These are phyloP conservation scores for Microcaecilia unicolor DNA, from an alignment of 2,797 vertebrate species.

Conservation along the genomic window DNA sequence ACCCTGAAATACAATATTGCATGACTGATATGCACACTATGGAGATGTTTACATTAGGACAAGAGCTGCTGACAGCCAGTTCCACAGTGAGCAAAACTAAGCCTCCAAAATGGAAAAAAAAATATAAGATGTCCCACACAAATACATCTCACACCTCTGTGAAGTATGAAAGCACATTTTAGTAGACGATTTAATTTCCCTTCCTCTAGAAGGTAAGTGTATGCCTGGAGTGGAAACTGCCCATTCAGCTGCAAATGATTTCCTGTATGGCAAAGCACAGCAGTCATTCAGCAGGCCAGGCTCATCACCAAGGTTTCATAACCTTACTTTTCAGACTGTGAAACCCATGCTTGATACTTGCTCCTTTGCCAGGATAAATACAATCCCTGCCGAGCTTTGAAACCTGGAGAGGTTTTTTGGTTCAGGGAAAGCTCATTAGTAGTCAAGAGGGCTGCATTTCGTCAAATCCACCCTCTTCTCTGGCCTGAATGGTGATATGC, in stretches of 20 bases:
- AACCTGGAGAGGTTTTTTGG: constrained; percentile 7
- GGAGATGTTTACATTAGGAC: too few relatives aligned
- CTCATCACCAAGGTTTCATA: constrained; percentile 27
- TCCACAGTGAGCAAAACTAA: too few relatives aligned
- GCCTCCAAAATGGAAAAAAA: too few relatives aligned
- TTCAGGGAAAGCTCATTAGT: background rate
- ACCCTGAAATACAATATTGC: too few relatives aligned
- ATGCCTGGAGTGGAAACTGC: constrained; percentile 31
- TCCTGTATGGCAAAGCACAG: constrained; percentile 51
- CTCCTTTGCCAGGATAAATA: constrained; percentile 44
- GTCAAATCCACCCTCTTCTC: background rate
- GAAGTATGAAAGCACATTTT: constrained; percentile 14
- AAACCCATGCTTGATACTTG: constrained; percentile 25
- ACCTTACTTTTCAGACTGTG: constrained; percentile 21
- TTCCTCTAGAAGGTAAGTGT: constrained; percentile 29
- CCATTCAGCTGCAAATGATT: constrained; percentile 53
- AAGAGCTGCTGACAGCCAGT: too few relatives aligned
- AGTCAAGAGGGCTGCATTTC: background rate
- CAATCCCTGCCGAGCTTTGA: constrained; percentile 20
- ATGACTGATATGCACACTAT: too few relatives aligned
- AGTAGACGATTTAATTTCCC: too few relatives aligned
- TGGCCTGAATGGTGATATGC: background rate
- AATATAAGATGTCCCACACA: too few relatives aligned
- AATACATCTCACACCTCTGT: too few relatives aligned
- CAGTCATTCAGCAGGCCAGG: constrained; percentile 46